phyloP scores from a whole-genome alignment of 2,113 vertebrate species.

The Chitala chitala region DNA sequence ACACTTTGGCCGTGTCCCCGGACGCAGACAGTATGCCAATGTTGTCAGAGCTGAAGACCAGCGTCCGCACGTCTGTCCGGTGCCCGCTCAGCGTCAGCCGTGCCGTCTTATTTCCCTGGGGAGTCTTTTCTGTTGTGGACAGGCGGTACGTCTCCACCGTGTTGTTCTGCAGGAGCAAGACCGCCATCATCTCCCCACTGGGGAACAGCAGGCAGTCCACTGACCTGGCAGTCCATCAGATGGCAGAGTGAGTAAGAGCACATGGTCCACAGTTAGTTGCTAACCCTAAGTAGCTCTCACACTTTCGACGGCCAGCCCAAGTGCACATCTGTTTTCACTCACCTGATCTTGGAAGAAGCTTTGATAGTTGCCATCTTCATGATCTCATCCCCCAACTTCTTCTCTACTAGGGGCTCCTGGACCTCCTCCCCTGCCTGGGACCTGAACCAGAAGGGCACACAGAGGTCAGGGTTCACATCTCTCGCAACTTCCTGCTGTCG shows the following conservation, averaged over 20 bases:
- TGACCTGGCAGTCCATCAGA: conserved; percentile 62
- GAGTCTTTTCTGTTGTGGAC: conserved; percentile 45
- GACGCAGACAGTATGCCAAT: conserved; percentile 88
- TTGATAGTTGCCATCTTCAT: conserved; percentile 71
- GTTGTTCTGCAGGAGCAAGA: conserved; percentile 88
- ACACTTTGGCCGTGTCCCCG: conserved; percentile 86
- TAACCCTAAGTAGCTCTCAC: not conserved
- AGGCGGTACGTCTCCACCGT: conserved; percentile 74
- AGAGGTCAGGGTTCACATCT: not conserved
- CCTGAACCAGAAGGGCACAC: conserved; percentile 50
- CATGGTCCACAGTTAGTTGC: no score
- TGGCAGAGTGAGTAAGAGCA: not conserved
- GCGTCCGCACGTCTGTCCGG: conserved; percentile 80
- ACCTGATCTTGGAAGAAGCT: conserved; percentile 93
- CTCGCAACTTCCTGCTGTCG: not conserved
- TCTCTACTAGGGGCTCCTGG: conserved; percentile 50
- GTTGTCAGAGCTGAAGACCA: conserved; percentile 95
- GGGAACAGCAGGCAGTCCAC: conserved; percentile 72
- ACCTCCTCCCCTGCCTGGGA: conserved; percentile 49
- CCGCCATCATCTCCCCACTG: conserved; percentile 79
- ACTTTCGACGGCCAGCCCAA: no score
- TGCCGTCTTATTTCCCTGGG: conserved; percentile 60
- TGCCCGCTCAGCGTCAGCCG: conserved; percentile 81
- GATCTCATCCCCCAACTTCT: conserved; percentile 72
- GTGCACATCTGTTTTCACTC: conserved; percentile 31